Percentiles rank a stretch among this genome's conserved stretches.
Evolutionary conservation across 2,888 invertebrate genomes (phyloP).

Genomic region (Pheosia tremula): DNA sequence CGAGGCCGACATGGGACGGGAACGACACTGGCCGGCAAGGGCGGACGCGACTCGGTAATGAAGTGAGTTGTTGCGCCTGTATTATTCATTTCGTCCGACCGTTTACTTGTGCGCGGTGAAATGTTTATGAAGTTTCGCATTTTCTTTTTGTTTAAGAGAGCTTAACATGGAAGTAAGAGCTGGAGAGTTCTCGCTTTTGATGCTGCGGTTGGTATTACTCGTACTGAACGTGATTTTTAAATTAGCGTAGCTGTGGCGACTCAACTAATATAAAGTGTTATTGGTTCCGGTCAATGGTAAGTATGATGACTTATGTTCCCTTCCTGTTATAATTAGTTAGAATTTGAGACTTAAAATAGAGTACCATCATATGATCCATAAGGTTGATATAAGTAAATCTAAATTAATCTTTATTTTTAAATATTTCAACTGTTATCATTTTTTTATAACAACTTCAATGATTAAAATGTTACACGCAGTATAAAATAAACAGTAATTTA

Average conservation of each 20-base stretch:
- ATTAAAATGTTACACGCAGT: neutral
- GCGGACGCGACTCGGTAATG: constrained; percentile 9
- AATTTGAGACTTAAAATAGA: no score
- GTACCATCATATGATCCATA: no score
- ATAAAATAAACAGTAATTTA: neutral
- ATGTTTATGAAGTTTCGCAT: constrained; percentile 18
- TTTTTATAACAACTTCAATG: no score
- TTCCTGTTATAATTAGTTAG: no score
- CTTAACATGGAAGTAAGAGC: constrained; percentile 3
- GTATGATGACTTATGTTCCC: no score
- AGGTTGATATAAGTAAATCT: no score
- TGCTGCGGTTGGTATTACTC: neutral
- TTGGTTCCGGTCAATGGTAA: no score
- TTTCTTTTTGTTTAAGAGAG: constrained; percentile 16
- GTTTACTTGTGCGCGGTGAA: constrained; percentile 16
- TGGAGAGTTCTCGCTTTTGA: constrained; percentile 5
- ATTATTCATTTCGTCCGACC: constrained; percentile 18
- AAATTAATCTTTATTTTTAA: no score
- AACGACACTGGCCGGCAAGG: constrained; percentile 4
- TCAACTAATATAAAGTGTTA: no score
- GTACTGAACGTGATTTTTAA: neutral
- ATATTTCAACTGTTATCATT: neutral
- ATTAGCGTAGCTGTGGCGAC: no score
- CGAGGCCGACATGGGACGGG: neutral
- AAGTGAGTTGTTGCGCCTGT: constrained; percentile 13